A percentile compares a stretch with the other conserved stretches of the same genome.
Evolutionary conservation across 1,140 invertebrate genomes (phyloP).

Genomic region (Drosophila kanapiae): DNA sequence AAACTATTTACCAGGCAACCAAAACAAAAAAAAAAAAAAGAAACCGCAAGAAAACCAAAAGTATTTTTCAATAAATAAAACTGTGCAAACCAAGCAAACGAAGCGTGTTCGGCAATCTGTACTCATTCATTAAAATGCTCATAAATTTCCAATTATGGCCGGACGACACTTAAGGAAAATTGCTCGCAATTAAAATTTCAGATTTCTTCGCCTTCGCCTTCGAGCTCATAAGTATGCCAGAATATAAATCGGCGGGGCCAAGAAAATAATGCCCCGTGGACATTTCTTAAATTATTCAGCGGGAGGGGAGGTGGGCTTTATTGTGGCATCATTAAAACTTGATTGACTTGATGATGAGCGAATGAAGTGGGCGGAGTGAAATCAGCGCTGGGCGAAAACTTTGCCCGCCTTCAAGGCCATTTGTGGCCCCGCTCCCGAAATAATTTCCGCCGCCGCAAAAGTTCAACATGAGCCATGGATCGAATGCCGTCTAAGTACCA

Average conservation of each 20-base stretch:
- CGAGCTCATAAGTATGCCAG: constrained; percentile 32
- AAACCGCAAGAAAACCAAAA: constrained; percentile 27
- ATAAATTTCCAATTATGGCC: constrained; percentile 50
- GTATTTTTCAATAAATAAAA: constrained; percentile 80
- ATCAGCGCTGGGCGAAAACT: constrained; percentile 35
- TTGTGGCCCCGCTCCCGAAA: constrained; percentile 1
- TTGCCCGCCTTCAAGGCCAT: constrained; percentile 30
- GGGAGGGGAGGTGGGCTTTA: constrained; percentile 21
- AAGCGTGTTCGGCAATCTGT: constrained; percentile 29
- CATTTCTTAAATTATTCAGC: constrained; percentile 64
- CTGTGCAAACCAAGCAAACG: constrained; percentile 48
- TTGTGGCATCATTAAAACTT: constrained; percentile 76
- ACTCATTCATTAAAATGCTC: constrained; percentile 27
- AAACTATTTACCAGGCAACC: constrained; percentile 61
- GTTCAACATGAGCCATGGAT: constrained; percentile 36
- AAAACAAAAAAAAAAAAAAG: constrained; percentile 15
- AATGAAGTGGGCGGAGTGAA: constrained; percentile 30
- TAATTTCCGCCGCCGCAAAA: constrained; percentile 49
- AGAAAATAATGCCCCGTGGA: constrained; percentile 51
- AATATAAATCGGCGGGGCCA: constrained; percentile 19
- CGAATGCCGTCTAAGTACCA: constrained; percentile 17
- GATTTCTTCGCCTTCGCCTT: constrained; percentile 31
- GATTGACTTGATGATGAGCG: constrained; percentile 72
- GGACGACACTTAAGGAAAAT: constrained; percentile 48
- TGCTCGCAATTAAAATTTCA: constrained; percentile 56